Evolutionary conservation across 2,113 vertebrate species (phyloP).

Genomic region (Ptychochromis oligacanthus): DNA sequence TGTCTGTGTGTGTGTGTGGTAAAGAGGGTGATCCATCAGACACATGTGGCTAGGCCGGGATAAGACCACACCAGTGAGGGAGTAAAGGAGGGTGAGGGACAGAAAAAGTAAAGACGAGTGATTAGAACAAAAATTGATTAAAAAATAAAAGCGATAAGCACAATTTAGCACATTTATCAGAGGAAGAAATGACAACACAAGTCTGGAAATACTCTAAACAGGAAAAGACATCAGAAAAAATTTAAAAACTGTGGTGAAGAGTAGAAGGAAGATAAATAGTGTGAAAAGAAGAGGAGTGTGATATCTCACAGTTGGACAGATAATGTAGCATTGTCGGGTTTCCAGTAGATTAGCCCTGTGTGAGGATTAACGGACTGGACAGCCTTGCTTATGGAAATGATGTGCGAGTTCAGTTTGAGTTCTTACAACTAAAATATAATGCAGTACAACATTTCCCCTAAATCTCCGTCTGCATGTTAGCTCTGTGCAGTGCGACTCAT

Average conservation of each 20-base stretch:
- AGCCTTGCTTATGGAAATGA: conserved; percentile 24
- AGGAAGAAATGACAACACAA: not conserved
- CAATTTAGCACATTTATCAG: not conserved
- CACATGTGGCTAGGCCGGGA: not conserved
- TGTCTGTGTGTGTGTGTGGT: not conserved
- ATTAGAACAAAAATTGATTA: not conserved
- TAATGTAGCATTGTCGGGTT: not conserved
- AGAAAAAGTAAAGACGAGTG: not conserved
- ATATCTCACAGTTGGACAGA: not conserved
- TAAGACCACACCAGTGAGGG: not conserved
- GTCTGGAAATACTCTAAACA: not conserved
- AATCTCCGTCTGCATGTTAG: not conserved
- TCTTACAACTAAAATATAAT: not conserved
- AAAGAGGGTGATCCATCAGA: conserved; percentile 49
- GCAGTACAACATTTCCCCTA: not conserved
- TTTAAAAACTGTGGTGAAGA: not conserved
- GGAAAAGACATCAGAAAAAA: not conserved
- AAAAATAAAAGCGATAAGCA: not conserved
- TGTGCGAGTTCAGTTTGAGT: conserved; percentile 12
- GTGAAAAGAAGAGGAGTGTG: not conserved
- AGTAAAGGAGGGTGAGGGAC: not conserved
- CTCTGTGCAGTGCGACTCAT: not conserved
- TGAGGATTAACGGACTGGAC: not conserved
- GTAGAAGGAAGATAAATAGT: not conserved
- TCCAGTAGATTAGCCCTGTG: conserved; percentile 16